Conservation (phyloP, 2,797 vertebrate genomes). For the Clarias fuscus region DNA sequence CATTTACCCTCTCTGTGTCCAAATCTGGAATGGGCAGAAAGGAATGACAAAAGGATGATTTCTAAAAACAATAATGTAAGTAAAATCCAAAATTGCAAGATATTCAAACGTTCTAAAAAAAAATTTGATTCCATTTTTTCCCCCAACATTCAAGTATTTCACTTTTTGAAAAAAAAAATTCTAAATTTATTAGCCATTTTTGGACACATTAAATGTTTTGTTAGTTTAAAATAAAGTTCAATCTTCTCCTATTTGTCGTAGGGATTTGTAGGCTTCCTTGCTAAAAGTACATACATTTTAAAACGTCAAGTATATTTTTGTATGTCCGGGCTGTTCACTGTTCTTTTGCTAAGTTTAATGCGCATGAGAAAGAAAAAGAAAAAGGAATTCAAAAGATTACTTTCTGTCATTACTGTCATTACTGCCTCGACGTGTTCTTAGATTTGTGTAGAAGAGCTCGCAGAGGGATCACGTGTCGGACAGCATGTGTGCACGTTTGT, state of each 20-base stretch:
- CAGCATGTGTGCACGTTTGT: background rate
- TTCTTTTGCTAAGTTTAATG: background rate
- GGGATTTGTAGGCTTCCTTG: background rate
- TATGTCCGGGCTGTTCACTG: background rate
- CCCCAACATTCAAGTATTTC: background rate
- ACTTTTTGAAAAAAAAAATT: too few relatives aligned
- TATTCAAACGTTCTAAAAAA: background rate
- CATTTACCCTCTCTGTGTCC: background rate
- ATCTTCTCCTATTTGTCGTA: too few relatives aligned
- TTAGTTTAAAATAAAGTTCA: background rate
- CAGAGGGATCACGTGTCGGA: slow-evolving; percentile 6
- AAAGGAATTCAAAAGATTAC: too few relatives aligned
- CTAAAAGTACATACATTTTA: background rate
- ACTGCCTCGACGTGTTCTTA: background rate
- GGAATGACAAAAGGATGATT: background rate
- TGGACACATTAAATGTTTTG: background rate
- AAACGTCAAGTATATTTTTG: background rate
- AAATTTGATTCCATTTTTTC: background rate
- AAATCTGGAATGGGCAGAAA: background rate
- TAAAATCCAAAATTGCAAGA: background rate
- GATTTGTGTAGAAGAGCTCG: background rate
- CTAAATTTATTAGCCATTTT: background rate
- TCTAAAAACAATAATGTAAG: background rate
- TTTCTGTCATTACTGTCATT: too few relatives aligned
- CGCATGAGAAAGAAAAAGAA: too few relatives aligned